phyloP scores from a whole-genome alignment of 1,140 invertebrate genomes.

The Aphaenogaster ashmeadi region DNA sequence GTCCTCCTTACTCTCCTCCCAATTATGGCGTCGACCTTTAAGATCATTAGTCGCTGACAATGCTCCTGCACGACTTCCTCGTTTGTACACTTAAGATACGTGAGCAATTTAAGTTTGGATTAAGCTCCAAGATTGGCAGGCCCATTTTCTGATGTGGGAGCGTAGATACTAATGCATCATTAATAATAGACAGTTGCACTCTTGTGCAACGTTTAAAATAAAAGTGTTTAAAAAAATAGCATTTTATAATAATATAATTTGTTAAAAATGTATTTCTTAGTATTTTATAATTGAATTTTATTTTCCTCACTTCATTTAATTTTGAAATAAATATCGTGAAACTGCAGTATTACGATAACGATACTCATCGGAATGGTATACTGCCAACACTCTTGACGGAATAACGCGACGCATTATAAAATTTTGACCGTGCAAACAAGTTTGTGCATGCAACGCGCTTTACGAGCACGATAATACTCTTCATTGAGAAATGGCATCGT shows the following conservation, averaged over 20 bases:
- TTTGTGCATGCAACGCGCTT: slow-evolving; percentile 11
- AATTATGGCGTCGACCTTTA: slow-evolving; percentile 33
- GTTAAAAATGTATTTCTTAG: not conserved
- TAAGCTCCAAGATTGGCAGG: slow-evolving; percentile 6
- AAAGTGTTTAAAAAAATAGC: not conserved
- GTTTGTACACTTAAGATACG: slow-evolving; percentile 17
- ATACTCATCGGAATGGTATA: not conserved
- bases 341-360: not conserved
- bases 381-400: not conserved
- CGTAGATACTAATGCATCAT: not conserved
- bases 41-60: slow-evolving; percentile 43
- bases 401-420: not conserved
- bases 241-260: not conserved
- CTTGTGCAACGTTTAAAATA: not conserved
- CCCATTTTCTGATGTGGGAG: not conserved
- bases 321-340: not conserved
- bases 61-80: slow-evolving; percentile 38
- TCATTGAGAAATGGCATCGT: slow-evolving; percentile 52
- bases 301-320: not conserved
- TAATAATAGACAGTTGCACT: not conserved
- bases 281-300: not conserved
- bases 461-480: slow-evolving; percentile 40
- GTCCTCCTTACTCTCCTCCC: slow-evolving; percentile 17
- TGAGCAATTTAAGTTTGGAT: slow-evolving; percentile 36
- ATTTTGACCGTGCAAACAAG: slow-evolving; percentile 25